A percentile compares a stretch with the other conserved stretches of the same genome.
Evolutionary conservation across 2,888 invertebrate species (phyloP).

Genomic region (Phyto melanocephala): DNA sequence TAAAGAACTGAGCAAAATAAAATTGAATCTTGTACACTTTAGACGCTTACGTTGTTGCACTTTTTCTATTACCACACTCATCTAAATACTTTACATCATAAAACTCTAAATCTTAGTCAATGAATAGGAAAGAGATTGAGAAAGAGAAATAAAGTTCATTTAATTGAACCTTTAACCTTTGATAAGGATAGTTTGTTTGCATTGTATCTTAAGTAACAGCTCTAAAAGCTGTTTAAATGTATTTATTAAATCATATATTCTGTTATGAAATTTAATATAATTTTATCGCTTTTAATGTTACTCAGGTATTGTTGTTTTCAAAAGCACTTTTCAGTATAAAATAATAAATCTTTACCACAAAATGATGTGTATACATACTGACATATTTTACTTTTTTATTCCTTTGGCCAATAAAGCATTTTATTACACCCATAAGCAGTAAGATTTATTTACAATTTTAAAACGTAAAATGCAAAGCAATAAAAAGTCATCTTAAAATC

Average conservation of each 20-base stretch:
- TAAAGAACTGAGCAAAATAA: not conserved
- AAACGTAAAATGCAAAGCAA: not conserved
- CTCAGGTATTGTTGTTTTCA: too few species aligned
- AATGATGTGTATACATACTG: too few species aligned
- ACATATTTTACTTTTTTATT: too few species aligned
- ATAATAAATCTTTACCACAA: too few species aligned
- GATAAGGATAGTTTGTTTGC: not conserved
- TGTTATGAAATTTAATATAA: not conserved
- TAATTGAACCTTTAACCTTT: constrained; percentile 46
- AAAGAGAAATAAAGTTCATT: not conserved
- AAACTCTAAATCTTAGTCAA: not conserved
- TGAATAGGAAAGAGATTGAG: not conserved
- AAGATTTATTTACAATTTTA: not conserved
- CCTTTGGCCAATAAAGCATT: not conserved
- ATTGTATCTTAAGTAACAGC: not conserved
- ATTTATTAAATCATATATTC: not conserved
- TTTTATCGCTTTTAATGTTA: not conserved
- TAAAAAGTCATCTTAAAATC: not conserved
- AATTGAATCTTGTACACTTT: constrained; percentile 9
- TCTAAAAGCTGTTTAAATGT: constrained; percentile 6
- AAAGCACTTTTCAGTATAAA: too few species aligned
- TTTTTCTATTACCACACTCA: not conserved
- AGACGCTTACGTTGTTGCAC: constrained; percentile 1
- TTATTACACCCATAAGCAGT: not conserved
- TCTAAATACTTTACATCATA: not conserved